phyloP scores from a whole-genome alignment of 2,888 invertebrate species.

The Muschampia plurimacula region DNA sequence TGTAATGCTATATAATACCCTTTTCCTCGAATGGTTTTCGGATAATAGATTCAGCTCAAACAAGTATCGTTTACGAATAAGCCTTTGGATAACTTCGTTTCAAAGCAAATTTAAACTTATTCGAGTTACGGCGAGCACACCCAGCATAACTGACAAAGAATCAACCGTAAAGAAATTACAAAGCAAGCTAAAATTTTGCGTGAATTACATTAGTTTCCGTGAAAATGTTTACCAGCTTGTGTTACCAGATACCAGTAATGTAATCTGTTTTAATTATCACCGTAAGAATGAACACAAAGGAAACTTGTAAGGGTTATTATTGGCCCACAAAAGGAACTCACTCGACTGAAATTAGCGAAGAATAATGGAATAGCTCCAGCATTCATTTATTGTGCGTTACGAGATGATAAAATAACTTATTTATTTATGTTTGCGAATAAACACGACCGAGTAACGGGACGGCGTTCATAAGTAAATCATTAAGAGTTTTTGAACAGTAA shows the following conservation, averaged over 20 bases:
- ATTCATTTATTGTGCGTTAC: conserved; percentile 27
- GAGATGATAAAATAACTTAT: conserved; percentile 24
- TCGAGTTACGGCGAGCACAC: background rate
- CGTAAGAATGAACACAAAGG: conserved; percentile 28
- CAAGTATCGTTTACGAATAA: conserved; percentile 33
- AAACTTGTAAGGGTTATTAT: conserved; percentile 36
- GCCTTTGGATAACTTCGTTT: conserved; percentile 19
- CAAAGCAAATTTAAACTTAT: conserved; percentile 22
- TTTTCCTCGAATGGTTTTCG: conserved; percentile 43
- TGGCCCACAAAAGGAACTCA: conserved; percentile 33
- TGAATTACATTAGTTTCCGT: conserved; percentile 15
- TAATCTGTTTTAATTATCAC: conserved; percentile 36
- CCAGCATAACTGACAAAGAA: background rate
- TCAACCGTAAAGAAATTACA: background rate
- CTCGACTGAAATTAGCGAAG: conserved; percentile 31
- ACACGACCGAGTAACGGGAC: conserved; percentile 21
- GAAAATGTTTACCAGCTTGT: conserved; percentile 4
- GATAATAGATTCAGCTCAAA: conserved; percentile 41
- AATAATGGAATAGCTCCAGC: conserved; percentile 34
- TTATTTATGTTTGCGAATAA: conserved; percentile 24
- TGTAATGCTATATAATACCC: conserved; percentile 43
- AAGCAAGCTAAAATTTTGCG: too few relatives aligned
- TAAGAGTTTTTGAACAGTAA: conserved; percentile 31
- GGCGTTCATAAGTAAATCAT: conserved; percentile 18
- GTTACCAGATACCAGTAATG: conserved; percentile 1